Evolutionary conservation across 2,113 vertebrate genomes (phyloP), one percentile per base, ranked within the genome.

Genomic region (Osmerus mordax): DNA sequence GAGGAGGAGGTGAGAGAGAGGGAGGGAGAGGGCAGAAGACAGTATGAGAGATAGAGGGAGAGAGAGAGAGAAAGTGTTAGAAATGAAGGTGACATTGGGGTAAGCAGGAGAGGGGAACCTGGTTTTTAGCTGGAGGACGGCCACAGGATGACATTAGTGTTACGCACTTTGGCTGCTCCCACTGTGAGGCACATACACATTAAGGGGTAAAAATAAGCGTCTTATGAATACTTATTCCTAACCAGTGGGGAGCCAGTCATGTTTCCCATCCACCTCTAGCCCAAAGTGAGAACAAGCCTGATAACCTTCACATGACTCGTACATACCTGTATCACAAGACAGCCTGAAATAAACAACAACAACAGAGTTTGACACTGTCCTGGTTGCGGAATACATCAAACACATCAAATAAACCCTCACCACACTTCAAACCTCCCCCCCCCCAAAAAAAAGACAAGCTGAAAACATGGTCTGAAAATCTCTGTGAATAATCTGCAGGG

Each of bases 71-170:
- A 52, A 19, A 71, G 23, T 8, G 13, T 23, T 28, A 25, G 36
- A 58, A 52, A 23, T 23, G 54, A 89, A 87, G 88, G 88, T 89
- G 87, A 90, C 89, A 87, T 91, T 90, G 87, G 61, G 71, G 77
- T 73, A 69, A 77, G 79, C 7, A 19, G 81, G 77, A 72, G 78
- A 66, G 75, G 74, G 25, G n/a, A 84, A 78, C 75, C 74, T 76
- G 86, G 86, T 82, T 86, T 87, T 87, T 87, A 88, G 89, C 87
- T 82, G 85, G 84, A 89, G 80, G 87, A 89, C 77, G 76, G 81
- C 89, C 85, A 81, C 78, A 62, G 82, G 83, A 86, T 84, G 82
- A 91, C 86, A 85, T 88, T 83, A 84, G 81, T 82, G 82, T 81
- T 82, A 61, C 78, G 63, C 83, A 77, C 87, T 87, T 84, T 89